Evolutionary conservation across 23 tunicate genomes (phyloP), one percentile per base, ranked within the genome.

Genomic region (Ciona savignyi): DNA sequence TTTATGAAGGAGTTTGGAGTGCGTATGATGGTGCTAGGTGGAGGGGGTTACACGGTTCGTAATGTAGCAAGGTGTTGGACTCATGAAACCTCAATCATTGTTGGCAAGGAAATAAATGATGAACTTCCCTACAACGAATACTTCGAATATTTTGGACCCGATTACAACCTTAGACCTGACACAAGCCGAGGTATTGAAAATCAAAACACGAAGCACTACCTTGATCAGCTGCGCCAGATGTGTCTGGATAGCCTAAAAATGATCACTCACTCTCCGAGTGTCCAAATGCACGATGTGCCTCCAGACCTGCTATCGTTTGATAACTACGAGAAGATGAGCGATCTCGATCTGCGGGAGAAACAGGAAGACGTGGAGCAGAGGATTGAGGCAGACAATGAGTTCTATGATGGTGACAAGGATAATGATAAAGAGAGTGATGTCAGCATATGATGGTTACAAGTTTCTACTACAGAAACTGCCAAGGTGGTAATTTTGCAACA

Each of bases 31-130:
- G 81, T 89, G 61, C 92, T 95, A 0, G 99, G 99, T 21, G 99
- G 99, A 22, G 99, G 99, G 2, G 99, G 99, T 27, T 95, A 95
- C 81, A 95, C 99, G 0, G 91, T 95, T 19, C 63, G 93, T 42
- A 95, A 95, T 77, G 99, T 95, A 27, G 99, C 99, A 1, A 82
- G 99, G 23, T 95, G 99, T 66, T 95, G 99, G 99, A 88, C 99
- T 23, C 96, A 95, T 66, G 99, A 95, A 84, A 95, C 99, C 22
- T 89, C 99, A 1, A 95, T 95, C 68, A 95, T 95, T 48, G 93
- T 85, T 19, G 96, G 87, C 23, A 77, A 84, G 51, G 93, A 83
- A 21, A 85, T 95, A 6, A 81, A 33, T 68, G 95, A 95, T 66
- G 96, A 88, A 33, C 80, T 95, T 23, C 99, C 99, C 11, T 88